A percentile compares a stretch with the other conserved stretches of the same genome.
These are phyloP conservation scores for Protodeltote pygarga DNA, from an alignment of 2,888 invertebrate species.

Conservation along the genomic window DNA sequence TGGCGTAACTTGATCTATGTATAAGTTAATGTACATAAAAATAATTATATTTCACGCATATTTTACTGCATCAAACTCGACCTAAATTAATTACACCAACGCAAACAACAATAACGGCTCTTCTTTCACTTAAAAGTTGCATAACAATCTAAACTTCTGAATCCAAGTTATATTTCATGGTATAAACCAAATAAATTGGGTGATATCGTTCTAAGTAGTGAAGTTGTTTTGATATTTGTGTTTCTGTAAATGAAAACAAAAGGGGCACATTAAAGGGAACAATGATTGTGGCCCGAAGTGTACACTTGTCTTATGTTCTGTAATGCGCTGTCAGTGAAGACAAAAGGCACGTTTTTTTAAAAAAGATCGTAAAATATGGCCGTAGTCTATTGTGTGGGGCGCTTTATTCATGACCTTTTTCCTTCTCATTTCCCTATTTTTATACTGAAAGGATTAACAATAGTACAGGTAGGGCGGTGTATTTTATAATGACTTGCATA, in stretches of 20 bases:
- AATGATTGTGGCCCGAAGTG: slow-evolving; percentile 69
- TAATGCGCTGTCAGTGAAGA: slow-evolving; percentile 79
- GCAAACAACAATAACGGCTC: slow-evolving; percentile 30
- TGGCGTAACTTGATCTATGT: no score
- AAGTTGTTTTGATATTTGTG: slow-evolving; percentile 45
- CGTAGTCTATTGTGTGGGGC: slow-evolving; percentile 69
- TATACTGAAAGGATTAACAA: slow-evolving; percentile 82
- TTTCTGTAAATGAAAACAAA: slow-evolving; percentile 58
- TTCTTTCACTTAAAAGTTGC: slow-evolving; percentile 43
- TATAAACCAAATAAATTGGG: slow-evolving; percentile 30
- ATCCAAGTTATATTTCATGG: slow-evolving; percentile 27
- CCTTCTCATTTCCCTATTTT: slow-evolving; percentile 82
- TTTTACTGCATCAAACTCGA: no score
- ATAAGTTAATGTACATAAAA: no score
- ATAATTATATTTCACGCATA: no score
- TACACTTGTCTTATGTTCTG: slow-evolving; percentile 80
- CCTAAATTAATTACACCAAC: no score
- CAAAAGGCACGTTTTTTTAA: slow-evolving; percentile 72
- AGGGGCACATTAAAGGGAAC: slow-evolving; percentile 62
- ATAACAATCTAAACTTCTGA: slow-evolving; percentile 35
- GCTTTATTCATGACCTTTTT: slow-evolving; percentile 76
- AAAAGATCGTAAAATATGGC: slow-evolving; percentile 80
- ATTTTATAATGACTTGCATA: slow-evolving; percentile 66
- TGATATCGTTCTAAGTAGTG: slow-evolving; percentile 31
- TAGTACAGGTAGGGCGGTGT: slow-evolving; percentile 69